Evolutionary conservation across 2,113 vertebrate genomes (phyloP).

Genomic region (Irena cyanogastra): DNA sequence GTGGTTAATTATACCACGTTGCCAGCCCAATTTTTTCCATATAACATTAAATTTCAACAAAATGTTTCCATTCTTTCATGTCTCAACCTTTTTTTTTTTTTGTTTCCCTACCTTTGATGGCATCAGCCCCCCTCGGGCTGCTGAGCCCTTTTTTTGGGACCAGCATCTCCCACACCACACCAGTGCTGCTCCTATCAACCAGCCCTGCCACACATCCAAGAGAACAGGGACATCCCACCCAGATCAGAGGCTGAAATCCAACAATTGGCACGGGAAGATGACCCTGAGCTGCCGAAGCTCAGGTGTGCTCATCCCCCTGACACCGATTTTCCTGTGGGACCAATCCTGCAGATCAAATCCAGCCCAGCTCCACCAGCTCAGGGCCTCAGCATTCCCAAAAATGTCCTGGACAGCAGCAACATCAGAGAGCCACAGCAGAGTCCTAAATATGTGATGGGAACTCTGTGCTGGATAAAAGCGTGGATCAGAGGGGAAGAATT

Average conservation of each 20-base stretch:
- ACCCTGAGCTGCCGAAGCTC: neutral
- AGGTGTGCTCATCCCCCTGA: too few species aligned
- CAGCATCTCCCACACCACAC: neutral
- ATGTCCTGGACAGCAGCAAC: neutral
- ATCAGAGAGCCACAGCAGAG: neutral
- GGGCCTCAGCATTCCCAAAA: neutral
- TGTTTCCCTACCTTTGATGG: neutral
- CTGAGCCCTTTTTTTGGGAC: neutral
- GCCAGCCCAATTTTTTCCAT: slow-evolving; percentile 50
- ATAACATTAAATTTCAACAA: neutral
- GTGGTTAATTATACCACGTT: slow-evolving; percentile 18
- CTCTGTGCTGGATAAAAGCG: accelerated
- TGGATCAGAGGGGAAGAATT: accelerated
- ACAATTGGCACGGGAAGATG: accelerated
- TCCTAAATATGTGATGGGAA: accelerated
- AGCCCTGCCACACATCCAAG: neutral
- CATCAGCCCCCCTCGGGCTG: neutral
- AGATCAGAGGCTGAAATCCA: neutral
- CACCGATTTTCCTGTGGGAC: neutral
- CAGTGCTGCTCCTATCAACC: accelerated
- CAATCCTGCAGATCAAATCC: neutral
- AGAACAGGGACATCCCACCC: accelerated
- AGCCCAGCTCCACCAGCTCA: neutral
- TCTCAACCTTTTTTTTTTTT: neutral
- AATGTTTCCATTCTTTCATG: slow-evolving; percentile 43